phyloP scores from a whole-genome alignment of 2,797 vertebrate genomes.

The Lutjanus argentimaculatus region DNA sequence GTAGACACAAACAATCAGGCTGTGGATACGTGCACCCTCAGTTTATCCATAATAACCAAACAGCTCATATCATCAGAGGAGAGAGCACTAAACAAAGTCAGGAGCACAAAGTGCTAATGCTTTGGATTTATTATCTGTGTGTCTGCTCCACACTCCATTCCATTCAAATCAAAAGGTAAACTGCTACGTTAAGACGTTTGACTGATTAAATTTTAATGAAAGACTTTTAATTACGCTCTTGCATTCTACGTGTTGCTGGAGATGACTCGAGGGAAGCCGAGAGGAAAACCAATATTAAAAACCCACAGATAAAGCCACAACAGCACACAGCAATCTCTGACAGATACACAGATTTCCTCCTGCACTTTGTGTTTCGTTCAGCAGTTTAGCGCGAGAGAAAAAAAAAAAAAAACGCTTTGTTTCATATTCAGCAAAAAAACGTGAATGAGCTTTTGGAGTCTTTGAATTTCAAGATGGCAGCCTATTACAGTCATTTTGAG shows the following conservation, averaged over 20 bases:
- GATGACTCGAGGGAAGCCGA: conserved; percentile 44
- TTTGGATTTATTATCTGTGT: conserved; percentile 53
- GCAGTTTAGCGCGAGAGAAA: conserved; percentile 66
- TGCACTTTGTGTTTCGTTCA: conserved; percentile 69
- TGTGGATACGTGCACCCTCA: conserved; percentile 42
- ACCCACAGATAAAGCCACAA: conserved; percentile 51
- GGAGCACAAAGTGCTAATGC: conserved; percentile 14
- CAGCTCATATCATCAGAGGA: conserved; percentile 15
- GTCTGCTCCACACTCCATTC: conserved; percentile 46
- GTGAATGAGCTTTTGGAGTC: conserved; percentile 58
- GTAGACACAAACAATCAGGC: conserved; percentile 70
- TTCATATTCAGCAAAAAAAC: conserved; percentile 79
- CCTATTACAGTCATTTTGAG: conserved; percentile 66
- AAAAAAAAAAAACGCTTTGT: conserved; percentile 65
- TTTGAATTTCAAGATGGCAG: conserved; percentile 76
- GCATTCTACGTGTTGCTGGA: conserved; percentile 35
- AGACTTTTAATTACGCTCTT: conserved; percentile 75
- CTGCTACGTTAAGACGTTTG: conserved; percentile 52
- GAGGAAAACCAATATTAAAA: conserved; percentile 72
- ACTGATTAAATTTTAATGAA: conserved; percentile 73
- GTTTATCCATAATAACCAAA: conserved; percentile 47
- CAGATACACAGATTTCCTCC: conserved; percentile 59
- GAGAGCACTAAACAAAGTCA: conserved; percentile 36
- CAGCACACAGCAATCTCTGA: conserved; percentile 40
- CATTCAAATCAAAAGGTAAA: conserved; percentile 61